These are phyloP conservation scores for Phylloscopus trochilus DNA, from an alignment of 2,113 vertebrate genomes.

Conservation along the genomic window DNA sequence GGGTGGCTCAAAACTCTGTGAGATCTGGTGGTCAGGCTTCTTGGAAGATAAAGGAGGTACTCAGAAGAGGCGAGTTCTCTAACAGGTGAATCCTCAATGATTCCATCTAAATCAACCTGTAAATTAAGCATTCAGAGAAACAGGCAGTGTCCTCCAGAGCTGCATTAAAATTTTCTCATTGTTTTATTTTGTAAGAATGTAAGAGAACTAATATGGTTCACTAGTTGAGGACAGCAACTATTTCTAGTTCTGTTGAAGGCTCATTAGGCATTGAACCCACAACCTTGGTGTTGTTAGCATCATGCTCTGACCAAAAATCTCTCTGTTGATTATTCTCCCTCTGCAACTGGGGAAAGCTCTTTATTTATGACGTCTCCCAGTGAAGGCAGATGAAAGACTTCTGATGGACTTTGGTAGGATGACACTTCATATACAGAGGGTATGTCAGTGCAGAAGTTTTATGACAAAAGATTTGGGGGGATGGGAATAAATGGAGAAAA, in stretches of 20 bases:
- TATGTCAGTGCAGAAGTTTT: background rate
- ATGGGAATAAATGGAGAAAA: background rate
- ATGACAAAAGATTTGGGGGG: background rate
- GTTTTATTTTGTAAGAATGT: background rate
- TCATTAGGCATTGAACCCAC: background rate
- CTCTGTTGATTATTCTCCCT: background rate
- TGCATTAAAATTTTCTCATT: background rate
- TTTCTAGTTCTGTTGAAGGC: background rate
- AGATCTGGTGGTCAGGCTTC: background rate
- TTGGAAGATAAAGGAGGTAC: background rate
- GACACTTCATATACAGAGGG: background rate
- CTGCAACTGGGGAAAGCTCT: background rate
- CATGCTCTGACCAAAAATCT: background rate
- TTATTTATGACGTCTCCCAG: background rate
- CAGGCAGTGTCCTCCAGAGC: background rate
- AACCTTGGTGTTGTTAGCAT: background rate
- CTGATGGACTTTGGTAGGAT: background rate
- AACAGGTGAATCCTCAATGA: background rate
- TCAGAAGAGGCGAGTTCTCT: background rate
- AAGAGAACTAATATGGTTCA: background rate
- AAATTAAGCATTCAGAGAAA: background rate
- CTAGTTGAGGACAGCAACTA: background rate
- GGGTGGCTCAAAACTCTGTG: background rate
- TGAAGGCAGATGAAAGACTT: background rate
- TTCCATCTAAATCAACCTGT: background rate